Evolutionary conservation across 2,797 vertebrate genomes (phyloP), one percentile per base, ranked within the genome.

Genomic region (Tragopan temminckii): DNA sequence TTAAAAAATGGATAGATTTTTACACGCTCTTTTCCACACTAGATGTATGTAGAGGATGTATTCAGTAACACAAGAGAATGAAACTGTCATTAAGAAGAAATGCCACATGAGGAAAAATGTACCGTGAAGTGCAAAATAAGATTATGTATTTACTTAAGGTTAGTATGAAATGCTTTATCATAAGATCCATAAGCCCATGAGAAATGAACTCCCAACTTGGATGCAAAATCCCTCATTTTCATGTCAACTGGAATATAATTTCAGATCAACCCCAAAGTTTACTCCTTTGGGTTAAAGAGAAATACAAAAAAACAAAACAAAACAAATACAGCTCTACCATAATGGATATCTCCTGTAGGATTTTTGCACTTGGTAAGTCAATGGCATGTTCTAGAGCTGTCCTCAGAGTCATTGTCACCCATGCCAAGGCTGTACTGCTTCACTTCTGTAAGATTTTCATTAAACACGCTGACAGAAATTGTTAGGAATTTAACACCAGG

Each of bases 401-500:
- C 25, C 67, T 82, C 70, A 63, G 67, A 46, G 23, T 76, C 68
- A 35, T 61, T 57, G 61, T 21, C 52, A 63, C 48, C 45, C 9
- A 24, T n/a, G 58, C 21, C 62, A 62, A 42, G n/a, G 33, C 1
- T 9, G 70, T 15, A 17, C 1, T 42, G 43, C 86, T 85, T 53
- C 64, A 50, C 55, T 55, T 38, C 42, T 33, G 3, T 10, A 75
- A 77, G 53, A 52, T 61, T 62, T 89, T 85, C 59, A 88, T 77
- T 78, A 87, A 85, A 85, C 2, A 2, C 48, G 68, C 29, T 87
- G 84, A 71, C 25, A 89, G 86, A 90, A 90, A 85, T 80, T 70
- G 23, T 55, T 86, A 83, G 35, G 66, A 92, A 85, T 77, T 75
- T 93, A 93, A 89, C 71, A 87, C 38, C 59, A 72, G 46, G 46